phyloP scores from a whole-genome alignment of 1,140 invertebrate genomes.

The Dreissena polymorpha region DNA sequence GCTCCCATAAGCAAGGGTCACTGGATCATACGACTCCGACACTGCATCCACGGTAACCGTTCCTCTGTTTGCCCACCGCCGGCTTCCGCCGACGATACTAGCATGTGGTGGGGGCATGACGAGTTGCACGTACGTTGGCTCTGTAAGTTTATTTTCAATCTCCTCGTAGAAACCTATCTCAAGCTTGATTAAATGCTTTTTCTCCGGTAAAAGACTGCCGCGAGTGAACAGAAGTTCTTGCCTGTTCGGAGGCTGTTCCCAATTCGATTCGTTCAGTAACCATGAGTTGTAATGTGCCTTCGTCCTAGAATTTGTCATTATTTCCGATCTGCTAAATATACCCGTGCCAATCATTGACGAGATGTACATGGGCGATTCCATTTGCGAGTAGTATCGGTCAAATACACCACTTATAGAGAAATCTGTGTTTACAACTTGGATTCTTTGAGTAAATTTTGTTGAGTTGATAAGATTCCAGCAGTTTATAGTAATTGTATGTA shows the following conservation, averaged over 20 bases:
- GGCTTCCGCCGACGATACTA: slow-evolving; percentile 29
- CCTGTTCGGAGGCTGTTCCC: slow-evolving; percentile 13
- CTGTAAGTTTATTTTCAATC: slow-evolving; percentile 22
- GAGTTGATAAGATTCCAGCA: slow-evolving; percentile 43
- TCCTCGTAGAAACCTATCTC: slow-evolving; percentile 35
- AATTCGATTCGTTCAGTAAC: background rate
- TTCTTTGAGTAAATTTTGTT: background rate
- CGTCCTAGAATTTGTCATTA: background rate
- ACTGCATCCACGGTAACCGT: slow-evolving; percentile 22
- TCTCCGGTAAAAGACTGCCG: background rate
- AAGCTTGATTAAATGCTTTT: background rate
- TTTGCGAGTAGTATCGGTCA: slow-evolving; percentile 41
- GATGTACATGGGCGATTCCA: slow-evolving; percentile 16
- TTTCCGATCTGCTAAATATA: slow-evolving; percentile 33
- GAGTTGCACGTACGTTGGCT: slow-evolving; percentile 32
- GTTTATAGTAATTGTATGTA: slow-evolving; percentile 19
- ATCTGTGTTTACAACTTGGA: slow-evolving; percentile 33
- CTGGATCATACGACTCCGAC: slow-evolving; percentile 31
- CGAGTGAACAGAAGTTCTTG: slow-evolving; percentile 34
- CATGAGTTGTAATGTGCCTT: slow-evolving; percentile 31
- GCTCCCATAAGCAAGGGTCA: background rate
- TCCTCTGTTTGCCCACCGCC: slow-evolving; percentile 15
- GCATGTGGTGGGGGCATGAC: slow-evolving; percentile 42
- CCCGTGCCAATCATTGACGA: slow-evolving; percentile 40
- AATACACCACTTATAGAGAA: slow-evolving; percentile 40